phyloP scores from a whole-genome alignment of 2,888 invertebrate species.

The Apodemia zela region DNA sequence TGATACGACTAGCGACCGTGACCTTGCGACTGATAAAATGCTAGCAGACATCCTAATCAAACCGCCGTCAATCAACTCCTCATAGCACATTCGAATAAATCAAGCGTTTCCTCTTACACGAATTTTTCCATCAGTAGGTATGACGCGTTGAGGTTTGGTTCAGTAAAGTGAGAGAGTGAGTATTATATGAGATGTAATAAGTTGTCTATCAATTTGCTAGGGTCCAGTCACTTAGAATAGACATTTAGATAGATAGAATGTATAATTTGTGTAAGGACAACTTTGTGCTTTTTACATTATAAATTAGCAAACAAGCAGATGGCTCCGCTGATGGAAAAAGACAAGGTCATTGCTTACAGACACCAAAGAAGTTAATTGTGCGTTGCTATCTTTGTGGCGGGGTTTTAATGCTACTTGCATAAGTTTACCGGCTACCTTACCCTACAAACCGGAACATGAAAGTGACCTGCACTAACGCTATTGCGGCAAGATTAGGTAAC shows the following conservation, averaged over 20 bases:
- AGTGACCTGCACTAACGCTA: no score
- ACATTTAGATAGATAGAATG: no score
- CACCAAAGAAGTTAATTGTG: neutral
- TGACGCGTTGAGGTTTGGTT: no score
- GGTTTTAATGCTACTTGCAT: no score
- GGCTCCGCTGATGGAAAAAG: neutral
- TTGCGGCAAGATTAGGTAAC: no score
- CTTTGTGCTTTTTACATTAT: neutral
- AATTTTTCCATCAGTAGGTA: no score
- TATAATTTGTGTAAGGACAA: neutral
- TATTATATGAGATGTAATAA: no score
- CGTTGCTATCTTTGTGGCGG: neutral
- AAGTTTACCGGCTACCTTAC: no score
- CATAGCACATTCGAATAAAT: neutral
- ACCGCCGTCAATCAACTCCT: slow-evolving; percentile 7
- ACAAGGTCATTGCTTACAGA: neutral
- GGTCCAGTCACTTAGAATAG: no score
- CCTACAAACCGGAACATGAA: neutral
- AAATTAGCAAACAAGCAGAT: neutral
- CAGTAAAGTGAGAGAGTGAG: no score
- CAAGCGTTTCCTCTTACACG: neutral
- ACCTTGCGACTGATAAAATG: slow-evolving; percentile 15
- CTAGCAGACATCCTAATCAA: slow-evolving; percentile 10
- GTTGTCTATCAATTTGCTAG: no score
- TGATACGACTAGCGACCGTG: slow-evolving; percentile 1